phyloP scores from a whole-genome alignment of 2,797 vertebrate species.

The Cyclura pinguis region DNA sequence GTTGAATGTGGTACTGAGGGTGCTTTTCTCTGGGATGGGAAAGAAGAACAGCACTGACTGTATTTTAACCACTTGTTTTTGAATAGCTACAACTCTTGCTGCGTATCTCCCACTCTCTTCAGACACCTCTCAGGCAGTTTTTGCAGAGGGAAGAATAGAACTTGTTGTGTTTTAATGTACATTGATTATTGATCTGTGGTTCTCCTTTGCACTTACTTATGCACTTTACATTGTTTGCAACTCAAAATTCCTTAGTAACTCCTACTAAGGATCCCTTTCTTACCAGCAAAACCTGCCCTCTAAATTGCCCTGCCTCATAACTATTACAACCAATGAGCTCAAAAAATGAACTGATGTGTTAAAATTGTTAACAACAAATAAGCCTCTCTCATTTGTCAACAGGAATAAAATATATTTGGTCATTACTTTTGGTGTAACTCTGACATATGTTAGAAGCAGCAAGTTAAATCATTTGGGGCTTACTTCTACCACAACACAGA shows the following conservation, averaged over 20 bases:
- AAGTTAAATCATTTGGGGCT: background rate
- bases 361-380: background rate
- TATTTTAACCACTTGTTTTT: background rate
- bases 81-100: background rate
- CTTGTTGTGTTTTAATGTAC: conserved; percentile 13
- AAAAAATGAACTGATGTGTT: conserved; percentile 30
- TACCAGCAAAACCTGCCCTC: conserved; percentile 60
- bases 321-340: conserved; percentile 44
- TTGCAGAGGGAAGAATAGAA: conserved; percentile 30
- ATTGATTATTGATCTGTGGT: background rate
- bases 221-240: conserved; percentile 79
- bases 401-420: conserved; percentile 33
- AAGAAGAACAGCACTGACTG: background rate
- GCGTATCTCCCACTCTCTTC: conserved; percentile 27
- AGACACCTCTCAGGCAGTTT: background rate
- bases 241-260: conserved; percentile 58
- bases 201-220: conserved; percentile 79
- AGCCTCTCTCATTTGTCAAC: conserved; percentile 36
- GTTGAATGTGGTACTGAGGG: conserved; percentile 30
- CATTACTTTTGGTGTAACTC: background rate
- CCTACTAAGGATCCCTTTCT: conserved; percentile 62
- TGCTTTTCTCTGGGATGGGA: background rate
- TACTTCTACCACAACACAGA: background rate
- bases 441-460: background rate
- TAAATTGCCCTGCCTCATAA: conserved; percentile 58